Percentiles rank a stretch among this genome's conserved stretches.
These are phyloP conservation scores for Vespertilio murinus DNA, from an alignment of 2,797 vertebrate genomes.

Conservation along the genomic window DNA sequence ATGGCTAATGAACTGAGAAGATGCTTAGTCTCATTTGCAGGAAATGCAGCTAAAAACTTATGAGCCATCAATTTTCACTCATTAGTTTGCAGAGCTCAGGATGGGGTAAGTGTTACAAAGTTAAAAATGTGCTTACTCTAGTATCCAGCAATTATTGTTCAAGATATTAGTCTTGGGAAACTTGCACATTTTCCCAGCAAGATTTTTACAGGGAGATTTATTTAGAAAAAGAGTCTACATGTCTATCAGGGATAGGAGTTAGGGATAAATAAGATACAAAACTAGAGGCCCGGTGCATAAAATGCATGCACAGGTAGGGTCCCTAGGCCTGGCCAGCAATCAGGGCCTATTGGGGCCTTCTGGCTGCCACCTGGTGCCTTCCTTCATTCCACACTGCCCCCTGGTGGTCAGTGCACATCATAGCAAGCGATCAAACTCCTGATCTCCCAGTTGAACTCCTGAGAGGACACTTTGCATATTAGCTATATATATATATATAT, in stretches of 20 bases:
- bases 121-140: not conserved
- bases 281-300: too few species aligned
- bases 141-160: not conserved
- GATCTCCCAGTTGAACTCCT: too few species aligned
- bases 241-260: not conserved
- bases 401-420: too few species aligned
- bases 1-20: constrained; percentile 19
- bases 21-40: not conserved
- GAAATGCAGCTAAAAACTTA: not conserved
- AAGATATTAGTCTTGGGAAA: not conserved
- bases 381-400: too few species aligned
- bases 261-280: not conserved
- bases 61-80: not conserved
- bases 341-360: too few species aligned
- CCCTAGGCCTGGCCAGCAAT: too few species aligned
- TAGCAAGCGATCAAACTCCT: too few species aligned
- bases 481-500: too few species aligned
- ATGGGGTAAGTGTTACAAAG: not conserved
- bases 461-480: too few species aligned
- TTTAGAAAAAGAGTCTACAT: not conserved
- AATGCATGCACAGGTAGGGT: too few species aligned
- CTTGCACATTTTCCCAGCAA: not conserved
- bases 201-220: not conserved
- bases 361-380: too few species aligned
- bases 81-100: not conserved